phyloP scores from a whole-genome alignment of 2,888 invertebrate genomes.

The Aleiodes alternator region DNA sequence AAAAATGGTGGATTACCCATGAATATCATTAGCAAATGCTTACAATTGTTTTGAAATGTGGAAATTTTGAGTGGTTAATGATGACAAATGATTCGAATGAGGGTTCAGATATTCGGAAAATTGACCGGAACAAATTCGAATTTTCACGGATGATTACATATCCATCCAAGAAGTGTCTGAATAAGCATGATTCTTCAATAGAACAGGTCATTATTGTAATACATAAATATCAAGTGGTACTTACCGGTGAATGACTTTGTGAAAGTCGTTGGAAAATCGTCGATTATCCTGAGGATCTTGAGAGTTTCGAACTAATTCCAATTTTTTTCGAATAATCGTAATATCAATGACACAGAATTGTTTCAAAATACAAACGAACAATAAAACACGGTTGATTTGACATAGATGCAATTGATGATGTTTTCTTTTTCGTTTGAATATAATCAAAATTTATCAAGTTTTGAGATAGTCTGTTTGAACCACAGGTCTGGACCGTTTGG shows the following conservation, averaged over 20 bases:
- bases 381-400: too few relatives aligned
- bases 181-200: too few relatives aligned
- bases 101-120: neutral
- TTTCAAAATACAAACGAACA: neutral
- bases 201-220: too few relatives aligned
- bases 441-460: too few relatives aligned
- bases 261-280: neutral
- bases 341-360: neutral
- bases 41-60: too few relatives aligned
- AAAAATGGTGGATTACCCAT: constrained; percentile 50
- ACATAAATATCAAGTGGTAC: neutral
- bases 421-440: too few relatives aligned
- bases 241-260: neutral
- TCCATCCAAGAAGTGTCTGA: neutral
- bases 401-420: neutral
- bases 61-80: too few relatives aligned
- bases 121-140: constrained; percentile 14
- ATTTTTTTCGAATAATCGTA: neutral
- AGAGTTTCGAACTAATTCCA: constrained; percentile 4
- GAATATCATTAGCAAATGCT: neutral
- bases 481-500: constrained; percentile 74
- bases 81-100: too few relatives aligned
- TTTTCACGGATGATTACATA: constrained; percentile 8
- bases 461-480: too few relatives aligned
- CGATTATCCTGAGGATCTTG: constrained; percentile 3